phyloP scores from a whole-genome alignment of 1,140 invertebrate genomes.

The Lepidurus couesii region DNA sequence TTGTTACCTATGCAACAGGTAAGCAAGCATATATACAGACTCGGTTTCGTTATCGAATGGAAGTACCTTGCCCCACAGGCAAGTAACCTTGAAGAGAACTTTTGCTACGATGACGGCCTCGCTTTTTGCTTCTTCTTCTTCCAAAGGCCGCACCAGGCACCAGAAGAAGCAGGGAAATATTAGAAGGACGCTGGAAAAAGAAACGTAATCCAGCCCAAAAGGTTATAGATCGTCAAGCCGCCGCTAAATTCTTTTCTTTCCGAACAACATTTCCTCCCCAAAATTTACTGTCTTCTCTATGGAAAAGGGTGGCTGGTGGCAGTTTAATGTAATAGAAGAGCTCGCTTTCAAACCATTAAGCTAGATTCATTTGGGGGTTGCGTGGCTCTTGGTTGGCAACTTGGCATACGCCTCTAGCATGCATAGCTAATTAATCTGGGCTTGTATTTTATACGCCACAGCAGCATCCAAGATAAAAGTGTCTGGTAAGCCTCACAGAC shows the following conservation, averaged over 20 bases:
- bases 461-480: not conserved
- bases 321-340: not conserved
- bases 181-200: not conserved
- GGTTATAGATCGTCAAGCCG: not conserved
- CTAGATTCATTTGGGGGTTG: constrained; percentile 14
- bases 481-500: not conserved
- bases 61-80: not conserved
- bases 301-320: not conserved
- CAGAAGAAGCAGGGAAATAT: not conserved
- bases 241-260: not conserved
- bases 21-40: not conserved
- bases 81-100: constrained; percentile 16
- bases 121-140: not conserved
- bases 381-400: constrained; percentile 16
- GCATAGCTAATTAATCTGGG: constrained; percentile 8
- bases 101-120: not conserved
- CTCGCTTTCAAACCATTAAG: constrained; percentile 18
- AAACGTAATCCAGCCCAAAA: not conserved
- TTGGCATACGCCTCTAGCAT: constrained; percentile 12
- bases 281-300: not conserved
- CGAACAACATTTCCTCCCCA: not conserved
- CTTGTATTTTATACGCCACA: not conserved
- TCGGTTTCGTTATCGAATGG: not conserved
- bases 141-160: too few relatives aligned
- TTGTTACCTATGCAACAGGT: constrained; percentile 1